Evolutionary conservation across 2,888 invertebrate species (phyloP), one percentile per base, ranked within the genome.

Genomic region (Drosophila mettleri): DNA sequence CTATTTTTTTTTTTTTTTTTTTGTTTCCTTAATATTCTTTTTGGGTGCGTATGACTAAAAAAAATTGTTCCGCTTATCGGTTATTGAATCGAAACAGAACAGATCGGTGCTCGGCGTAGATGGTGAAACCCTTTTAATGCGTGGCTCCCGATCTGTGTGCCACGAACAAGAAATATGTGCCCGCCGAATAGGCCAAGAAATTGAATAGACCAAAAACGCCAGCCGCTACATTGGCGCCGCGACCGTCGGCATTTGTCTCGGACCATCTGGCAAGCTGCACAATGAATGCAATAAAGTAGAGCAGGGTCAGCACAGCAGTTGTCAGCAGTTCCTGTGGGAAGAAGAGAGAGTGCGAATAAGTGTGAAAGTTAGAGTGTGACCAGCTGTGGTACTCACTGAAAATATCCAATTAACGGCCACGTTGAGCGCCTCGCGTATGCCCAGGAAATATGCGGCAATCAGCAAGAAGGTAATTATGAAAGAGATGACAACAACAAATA

Each of bases 171-270:
- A 97, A 94, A 92, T 95, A 96, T 27, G 96, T 93, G 77, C 96
- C 96, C 68, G 94, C 95, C 34, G 94, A 96, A 88, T 97, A 98
- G 24, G 95, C 96, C 57, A 95, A 84, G 46, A 96, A 95, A 92
- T 97, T 97, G 92, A 97, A 94, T 39, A 97, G 91, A 63, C 96
- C 97, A 90, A 97, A 97, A 93, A 97, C 96, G 90, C 96, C 97
- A 69, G 96, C 97, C 14, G 96, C 94, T 53, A 96, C 94, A 89
- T 96, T 96, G 41, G 94, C 92, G 31, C 93, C 94, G 16, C 92
- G 91, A 9, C 82, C 89, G 5, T 0, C 3, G 0, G 3, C 31
- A 4, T 20, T 3, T 46, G 68, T 76, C 7, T 93, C 92, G 4
- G 94, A 91, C 93, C 95, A 94, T 20, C 93, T 93, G 0, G 95